phyloP scores from a whole-genome alignment of 1,140 invertebrate species.

The Calliphora vicina region DNA sequence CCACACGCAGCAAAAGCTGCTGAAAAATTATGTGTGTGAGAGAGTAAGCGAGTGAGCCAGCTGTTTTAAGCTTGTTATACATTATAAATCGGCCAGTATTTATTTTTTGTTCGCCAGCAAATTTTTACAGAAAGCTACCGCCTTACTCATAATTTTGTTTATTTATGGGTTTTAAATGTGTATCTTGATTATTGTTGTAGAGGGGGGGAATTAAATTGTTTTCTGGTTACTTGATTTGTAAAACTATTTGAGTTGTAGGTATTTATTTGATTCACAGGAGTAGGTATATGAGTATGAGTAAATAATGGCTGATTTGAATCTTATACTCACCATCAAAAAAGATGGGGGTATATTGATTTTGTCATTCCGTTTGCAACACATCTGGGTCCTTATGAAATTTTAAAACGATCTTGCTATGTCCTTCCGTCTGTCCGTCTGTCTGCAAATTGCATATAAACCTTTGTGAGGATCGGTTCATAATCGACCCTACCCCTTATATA shows the following conservation, averaged over 20 bases:
- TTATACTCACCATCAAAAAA: too few relatives aligned
- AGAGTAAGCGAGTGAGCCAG: background rate
- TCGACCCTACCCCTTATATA: too few relatives aligned
- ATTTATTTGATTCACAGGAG: too few relatives aligned
- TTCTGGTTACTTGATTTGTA: background rate
- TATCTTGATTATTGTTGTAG: conserved; percentile 2
- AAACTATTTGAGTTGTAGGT: background rate
- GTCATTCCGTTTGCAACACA: too few relatives aligned
- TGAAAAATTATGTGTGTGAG: too few relatives aligned
- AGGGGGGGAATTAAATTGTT: background rate
- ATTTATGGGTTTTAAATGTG: background rate
- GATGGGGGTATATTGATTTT: too few relatives aligned
- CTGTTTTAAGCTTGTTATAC: background rate
- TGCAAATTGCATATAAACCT: too few relatives aligned
- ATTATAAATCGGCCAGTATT: background rate
- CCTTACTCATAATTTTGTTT: conserved; percentile 1
- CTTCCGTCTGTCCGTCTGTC: too few relatives aligned
- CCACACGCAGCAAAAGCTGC: background rate
- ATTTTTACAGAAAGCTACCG: background rate
- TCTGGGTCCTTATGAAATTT: too few relatives aligned
- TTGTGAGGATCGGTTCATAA: too few relatives aligned
- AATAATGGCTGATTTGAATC: background rate
- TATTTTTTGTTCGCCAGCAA: background rate
- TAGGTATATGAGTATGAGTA: background rate
- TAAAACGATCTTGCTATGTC: too few relatives aligned